Conservation (phyloP, 2,797 vertebrate species). For the Rhinogobio ventralis region DNA sequence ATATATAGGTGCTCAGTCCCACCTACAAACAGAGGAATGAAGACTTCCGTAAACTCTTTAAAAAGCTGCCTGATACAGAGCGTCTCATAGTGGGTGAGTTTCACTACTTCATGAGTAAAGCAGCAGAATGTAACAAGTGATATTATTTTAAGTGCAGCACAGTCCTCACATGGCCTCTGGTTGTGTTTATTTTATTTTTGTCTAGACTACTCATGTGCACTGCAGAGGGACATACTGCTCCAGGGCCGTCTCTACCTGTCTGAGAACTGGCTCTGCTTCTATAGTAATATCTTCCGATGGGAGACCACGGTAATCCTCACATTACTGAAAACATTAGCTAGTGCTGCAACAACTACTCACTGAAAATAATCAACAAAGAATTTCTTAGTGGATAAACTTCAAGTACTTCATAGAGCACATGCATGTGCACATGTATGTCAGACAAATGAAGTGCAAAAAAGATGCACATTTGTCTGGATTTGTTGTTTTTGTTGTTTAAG, state of each 20-base stretch:
- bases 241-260: slow-evolving; percentile 92
- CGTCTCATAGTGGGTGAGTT: slow-evolving; percentile 90
- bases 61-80: slow-evolving; percentile 89
- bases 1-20: slow-evolving; percentile 86
- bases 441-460: not conserved
- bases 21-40: slow-evolving; percentile 93
- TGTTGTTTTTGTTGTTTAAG: too few relatives aligned
- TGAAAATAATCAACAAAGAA: not conserved
- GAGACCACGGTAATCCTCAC: slow-evolving; percentile 85
- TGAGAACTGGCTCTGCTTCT: slow-evolving; percentile 93
- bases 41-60: slow-evolving; percentile 91
- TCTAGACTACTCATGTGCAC: slow-evolving; percentile 91
- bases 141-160: not conserved
- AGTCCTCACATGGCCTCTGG: slow-evolving; percentile 4
- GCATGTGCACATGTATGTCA: not conserved
- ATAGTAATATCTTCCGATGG: slow-evolving; percentile 96
- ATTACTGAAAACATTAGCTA: not conserved
- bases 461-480: not conserved
- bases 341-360: not conserved
- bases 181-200: slow-evolving; percentile 22
- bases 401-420: not conserved
- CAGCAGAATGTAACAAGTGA: not conserved
- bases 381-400: not conserved
- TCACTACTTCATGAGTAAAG: not conserved
- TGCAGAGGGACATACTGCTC: slow-evolving; percentile 92